Percentiles rank a stretch among this genome's conserved stretches.
These are phyloP conservation scores for Brachionus paranguensis DNA, from an alignment of 1,140 invertebrate genomes.

Conservation along the genomic window DNA sequence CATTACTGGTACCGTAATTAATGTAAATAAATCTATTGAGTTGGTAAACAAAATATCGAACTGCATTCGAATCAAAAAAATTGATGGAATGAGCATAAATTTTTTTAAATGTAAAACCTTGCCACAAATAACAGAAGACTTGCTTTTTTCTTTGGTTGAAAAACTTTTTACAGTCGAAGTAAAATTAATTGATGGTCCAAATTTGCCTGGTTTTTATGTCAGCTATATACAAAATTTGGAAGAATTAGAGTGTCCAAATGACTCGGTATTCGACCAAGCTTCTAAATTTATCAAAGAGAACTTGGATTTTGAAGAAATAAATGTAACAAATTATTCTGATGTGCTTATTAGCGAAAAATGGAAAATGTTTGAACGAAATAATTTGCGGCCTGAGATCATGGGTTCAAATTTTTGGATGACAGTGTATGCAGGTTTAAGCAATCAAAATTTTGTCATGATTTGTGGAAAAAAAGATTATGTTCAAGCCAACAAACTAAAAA, in stretches of 20 bases:
- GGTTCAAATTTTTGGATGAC: neutral
- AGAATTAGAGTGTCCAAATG: neutral
- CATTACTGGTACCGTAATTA: neutral
- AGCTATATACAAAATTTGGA: neutral
- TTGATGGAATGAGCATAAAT: neutral
- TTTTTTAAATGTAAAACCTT: neutral
- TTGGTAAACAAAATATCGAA: neutral
- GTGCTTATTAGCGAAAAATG: neutral
- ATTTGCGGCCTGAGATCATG: neutral
- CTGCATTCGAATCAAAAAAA: neutral
- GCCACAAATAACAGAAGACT: neutral
- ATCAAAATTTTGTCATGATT: neutral
- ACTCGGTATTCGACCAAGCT: neutral
- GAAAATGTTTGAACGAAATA: neutral
- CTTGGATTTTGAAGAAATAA: neutral
- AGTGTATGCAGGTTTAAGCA: neutral
- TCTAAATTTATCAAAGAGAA: neutral
- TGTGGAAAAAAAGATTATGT: constrained; percentile 15
- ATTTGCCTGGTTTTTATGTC: neutral
- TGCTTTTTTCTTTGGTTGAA: neutral
- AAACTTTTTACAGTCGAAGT: neutral
- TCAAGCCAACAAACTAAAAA: neutral
- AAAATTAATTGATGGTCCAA: neutral
- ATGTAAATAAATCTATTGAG: neutral
- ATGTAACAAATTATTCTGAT: neutral